phyloP scores from a whole-genome alignment of 2,113 vertebrate genomes.

The Alexandromys fortis region DNA sequence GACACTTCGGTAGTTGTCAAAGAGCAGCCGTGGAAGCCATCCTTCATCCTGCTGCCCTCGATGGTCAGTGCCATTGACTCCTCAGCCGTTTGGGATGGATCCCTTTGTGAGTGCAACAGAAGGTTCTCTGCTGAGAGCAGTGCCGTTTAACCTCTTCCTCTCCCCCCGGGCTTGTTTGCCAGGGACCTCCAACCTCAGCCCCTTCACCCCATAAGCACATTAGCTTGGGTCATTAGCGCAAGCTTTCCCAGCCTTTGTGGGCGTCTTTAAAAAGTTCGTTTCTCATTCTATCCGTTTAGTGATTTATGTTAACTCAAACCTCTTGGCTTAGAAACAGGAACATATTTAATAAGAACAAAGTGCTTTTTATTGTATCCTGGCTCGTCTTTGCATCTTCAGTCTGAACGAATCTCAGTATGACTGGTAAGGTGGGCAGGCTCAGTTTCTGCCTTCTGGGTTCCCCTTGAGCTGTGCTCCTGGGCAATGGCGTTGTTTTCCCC shows the following conservation, averaged over 20 bases:
- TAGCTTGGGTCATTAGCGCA: not conserved
- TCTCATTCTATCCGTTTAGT: not conserved
- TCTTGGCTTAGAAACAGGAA: not conserved
- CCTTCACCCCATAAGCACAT: not conserved
- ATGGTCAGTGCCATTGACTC: not conserved
- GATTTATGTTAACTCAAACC: not conserved
- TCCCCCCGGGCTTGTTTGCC: not conserved
- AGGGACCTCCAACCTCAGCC: not conserved
- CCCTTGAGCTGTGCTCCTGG: not conserved
- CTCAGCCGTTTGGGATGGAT: not conserved
- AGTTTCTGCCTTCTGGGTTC: not conserved
- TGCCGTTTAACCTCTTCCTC: not conserved
- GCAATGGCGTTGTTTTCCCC: not conserved
- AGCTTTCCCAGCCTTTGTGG: not conserved
- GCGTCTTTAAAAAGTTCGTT: not conserved
- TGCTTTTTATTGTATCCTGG: not conserved
- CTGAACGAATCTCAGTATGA: not conserved
- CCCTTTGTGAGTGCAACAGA: not conserved
- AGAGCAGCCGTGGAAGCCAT: not conserved
- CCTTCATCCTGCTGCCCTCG: not conserved
- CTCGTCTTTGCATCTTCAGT: not conserved
- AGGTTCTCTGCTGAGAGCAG: not conserved
- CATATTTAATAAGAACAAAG: conserved; percentile 11
- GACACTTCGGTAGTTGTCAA: not conserved
- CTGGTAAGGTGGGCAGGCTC: not conserved